A percentile compares a stretch with the other conserved stretches of the same genome.
Evolutionary conservation across 2,888 invertebrate species (phyloP).

Genomic region (Troides aeacus): DNA sequence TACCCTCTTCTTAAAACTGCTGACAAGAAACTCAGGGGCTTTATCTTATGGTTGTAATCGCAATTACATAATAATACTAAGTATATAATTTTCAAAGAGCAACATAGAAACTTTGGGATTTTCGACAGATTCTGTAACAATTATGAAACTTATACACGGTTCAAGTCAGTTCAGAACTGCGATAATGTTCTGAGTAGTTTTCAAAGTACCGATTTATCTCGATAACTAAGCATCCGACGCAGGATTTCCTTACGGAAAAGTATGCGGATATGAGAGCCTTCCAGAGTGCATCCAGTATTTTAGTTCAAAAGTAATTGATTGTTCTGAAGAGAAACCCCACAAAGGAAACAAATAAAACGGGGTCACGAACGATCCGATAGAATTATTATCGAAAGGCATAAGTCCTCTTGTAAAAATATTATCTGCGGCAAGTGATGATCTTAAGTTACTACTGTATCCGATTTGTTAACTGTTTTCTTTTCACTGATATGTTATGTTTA

Average conservation of each 20-base stretch:
- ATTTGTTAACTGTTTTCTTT: background rate
- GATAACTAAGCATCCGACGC: background rate
- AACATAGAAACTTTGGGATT: too few relatives aligned
- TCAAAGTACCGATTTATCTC: too few relatives aligned
- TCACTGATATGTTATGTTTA: too few relatives aligned
- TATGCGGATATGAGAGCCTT: background rate
- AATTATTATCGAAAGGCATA: background rate
- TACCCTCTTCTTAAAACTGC: too few relatives aligned
- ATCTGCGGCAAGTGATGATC: background rate
- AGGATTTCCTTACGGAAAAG: background rate
- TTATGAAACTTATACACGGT: too few relatives aligned
- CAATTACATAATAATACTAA: too few relatives aligned
- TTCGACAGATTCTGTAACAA: too few relatives aligned
- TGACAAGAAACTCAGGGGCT: too few relatives aligned
- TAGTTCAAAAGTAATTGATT: background rate
- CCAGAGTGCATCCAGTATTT: background rate
- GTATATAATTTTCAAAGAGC: too few relatives aligned
- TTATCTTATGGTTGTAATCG: too few relatives aligned
- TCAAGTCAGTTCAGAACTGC: too few relatives aligned
- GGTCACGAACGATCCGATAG: background rate
- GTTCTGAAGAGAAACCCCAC: background rate
- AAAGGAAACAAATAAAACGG: background rate
- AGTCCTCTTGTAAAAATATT: background rate
- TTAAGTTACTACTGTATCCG: conserved; percentile 1
- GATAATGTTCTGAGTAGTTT: too few relatives aligned